phyloP scores from a whole-genome alignment of 2,113 vertebrate genomes.

The Hemibagrus wyckioides region DNA sequence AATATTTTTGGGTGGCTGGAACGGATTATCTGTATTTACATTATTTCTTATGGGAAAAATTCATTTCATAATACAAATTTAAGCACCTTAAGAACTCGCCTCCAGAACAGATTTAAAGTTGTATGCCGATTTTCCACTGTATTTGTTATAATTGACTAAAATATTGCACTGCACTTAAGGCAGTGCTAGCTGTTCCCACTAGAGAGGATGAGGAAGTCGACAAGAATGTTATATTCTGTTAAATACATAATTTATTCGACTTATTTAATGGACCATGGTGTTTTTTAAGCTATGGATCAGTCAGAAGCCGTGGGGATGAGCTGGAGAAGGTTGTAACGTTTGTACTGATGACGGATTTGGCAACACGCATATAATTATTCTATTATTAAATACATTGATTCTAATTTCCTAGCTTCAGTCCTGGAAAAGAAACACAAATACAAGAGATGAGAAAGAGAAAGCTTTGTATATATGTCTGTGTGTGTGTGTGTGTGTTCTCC shows the following conservation, averaged over 20 bases:
- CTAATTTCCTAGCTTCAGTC: not conserved
- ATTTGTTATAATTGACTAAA: not conserved
- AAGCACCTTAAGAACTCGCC: too few relatives aligned
- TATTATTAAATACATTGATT: not conserved
- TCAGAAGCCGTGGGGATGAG: not conserved
- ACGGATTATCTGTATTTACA: too few relatives aligned
- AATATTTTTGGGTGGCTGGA: too few relatives aligned
- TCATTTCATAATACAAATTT: too few relatives aligned
- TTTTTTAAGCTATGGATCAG: not conserved
- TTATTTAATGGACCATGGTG: not conserved
- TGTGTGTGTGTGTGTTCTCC: constrained; percentile 1
- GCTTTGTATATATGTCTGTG: constrained; percentile 21
- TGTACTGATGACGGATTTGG: not conserved
- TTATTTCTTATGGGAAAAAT: too few relatives aligned
- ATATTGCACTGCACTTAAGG: not conserved
- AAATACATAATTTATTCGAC: not conserved
- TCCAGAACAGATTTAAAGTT: too few relatives aligned
- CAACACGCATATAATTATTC: not conserved
- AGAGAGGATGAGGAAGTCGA: not conserved
- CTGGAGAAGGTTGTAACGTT: not conserved
- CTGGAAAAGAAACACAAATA: not conserved
- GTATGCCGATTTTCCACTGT: not conserved
- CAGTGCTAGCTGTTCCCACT: not conserved
- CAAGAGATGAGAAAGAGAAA: not conserved
- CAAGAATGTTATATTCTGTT: not conserved